Base-by-base conservation (phyloP, 2,888 invertebrate species). In the Heteromyza rotundicornis region DNA sequence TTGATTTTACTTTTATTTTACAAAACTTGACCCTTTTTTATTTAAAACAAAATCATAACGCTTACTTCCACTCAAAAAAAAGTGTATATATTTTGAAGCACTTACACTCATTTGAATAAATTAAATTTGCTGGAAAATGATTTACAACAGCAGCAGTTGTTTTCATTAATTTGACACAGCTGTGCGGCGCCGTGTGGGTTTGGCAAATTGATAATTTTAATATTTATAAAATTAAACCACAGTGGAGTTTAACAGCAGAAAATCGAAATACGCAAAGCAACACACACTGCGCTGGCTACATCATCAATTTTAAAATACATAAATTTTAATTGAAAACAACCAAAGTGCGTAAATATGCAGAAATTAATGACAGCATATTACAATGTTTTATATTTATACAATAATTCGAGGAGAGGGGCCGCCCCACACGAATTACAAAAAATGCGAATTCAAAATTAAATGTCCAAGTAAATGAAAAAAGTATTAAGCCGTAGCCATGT, bases 351-450 rank as follows among this genome's bases (percentile, higher is more conserved):
- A 40, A 40, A 40, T 40, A 47, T 47, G 47, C 47, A 19, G 20
- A 63, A 63, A 63, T 63, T 60, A 65, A 65, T 60, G 60, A 63
- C 63, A 65, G 63, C 60, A 61, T 64, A 63, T 60, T 59, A 62
- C 62, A 57, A 62, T 62, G 60, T 64, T 53, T 64, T 62, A 64
- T 62, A 64, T 53, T 57, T 66, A n/a, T n/a, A 40, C n/a, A 40
- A 40, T 40, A 40, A 40, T 40, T 40, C n/a, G 14, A n/a, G 3
- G 14, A 40, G 14, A 40, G 14, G 40, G 3, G 40, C 20, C n/a
- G n/a, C n/a, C n/a, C n/a, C n/a, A n/a, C n/a, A n/a, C n/a, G n/a
- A n/a, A n/a, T n/a, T n/a, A 47, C 8, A 47, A 47, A 47, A 17
- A 19, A 47, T 47, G 20, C 19, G 19, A 47, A 47, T 5, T 27